A percentile compares a stretch with the other conserved stretches of the same genome.
Conservation (phyloP, 2,797 vertebrate species). For the Gallinago solitaria region DNA sequence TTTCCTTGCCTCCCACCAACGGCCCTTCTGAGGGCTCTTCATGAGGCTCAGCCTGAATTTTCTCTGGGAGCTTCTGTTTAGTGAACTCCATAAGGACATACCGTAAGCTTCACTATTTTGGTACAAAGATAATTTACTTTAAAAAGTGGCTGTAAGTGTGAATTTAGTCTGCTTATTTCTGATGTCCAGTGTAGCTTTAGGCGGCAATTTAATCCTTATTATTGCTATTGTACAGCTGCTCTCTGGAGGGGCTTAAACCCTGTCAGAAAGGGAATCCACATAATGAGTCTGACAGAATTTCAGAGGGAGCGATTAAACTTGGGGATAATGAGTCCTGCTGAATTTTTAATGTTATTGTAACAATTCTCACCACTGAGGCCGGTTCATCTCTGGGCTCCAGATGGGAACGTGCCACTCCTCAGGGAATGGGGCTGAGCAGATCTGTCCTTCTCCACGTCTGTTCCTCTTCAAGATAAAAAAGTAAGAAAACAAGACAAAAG, state of each 20-base stretch:
- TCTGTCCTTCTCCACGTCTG: neutral
- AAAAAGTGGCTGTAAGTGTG: neutral
- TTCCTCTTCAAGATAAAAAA: neutral
- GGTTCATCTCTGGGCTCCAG: neutral
- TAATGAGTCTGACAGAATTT: constrained; percentile 72
- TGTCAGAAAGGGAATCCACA: constrained; percentile 55
- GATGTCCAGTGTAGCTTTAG: constrained; percentile 72
- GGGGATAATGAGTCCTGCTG: constrained; percentile 71
- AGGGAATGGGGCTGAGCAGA: neutral
- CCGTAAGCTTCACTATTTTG: neutral
- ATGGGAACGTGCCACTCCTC: neutral
- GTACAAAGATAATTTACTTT: neutral
- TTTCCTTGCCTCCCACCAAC: neutral
- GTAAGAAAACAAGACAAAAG: neutral
- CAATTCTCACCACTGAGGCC: neutral
- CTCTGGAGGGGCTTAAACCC: constrained; percentile 60
- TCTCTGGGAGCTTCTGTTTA: neutral
- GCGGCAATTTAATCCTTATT: constrained; percentile 73
- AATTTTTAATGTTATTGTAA: constrained; percentile 62
- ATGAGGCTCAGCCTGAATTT: accelerated
- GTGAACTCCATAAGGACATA: neutral
- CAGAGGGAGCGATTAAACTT: constrained; percentile 68
- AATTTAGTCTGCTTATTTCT: constrained; percentile 53
- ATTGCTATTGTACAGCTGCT: constrained; percentile 48
- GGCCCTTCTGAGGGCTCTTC: accelerated